Conservation (phyloP, 2,888 invertebrate genomes). For the Girardia tigrina region DNA sequence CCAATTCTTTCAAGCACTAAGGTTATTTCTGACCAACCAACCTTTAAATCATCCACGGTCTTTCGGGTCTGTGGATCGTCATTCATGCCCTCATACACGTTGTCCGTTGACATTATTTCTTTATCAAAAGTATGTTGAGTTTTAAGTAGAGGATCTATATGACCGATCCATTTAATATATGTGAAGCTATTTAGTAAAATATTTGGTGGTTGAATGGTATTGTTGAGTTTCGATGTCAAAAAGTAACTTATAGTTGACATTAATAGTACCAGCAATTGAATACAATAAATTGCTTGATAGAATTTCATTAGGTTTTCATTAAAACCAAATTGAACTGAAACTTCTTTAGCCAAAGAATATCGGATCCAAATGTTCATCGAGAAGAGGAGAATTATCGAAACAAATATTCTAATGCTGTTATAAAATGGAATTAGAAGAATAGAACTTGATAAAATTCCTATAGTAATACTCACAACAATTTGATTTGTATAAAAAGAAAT, state of each 20-base stretch:
- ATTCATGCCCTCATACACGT: neutral
- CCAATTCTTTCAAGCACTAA: neutral
- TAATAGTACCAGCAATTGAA: neutral
- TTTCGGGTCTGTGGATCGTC: neutral
- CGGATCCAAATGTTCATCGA: neutral
- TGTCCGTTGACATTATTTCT: neutral
- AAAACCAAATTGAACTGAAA: neutral
- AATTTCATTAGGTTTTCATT: neutral
- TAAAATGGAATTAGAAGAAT: neutral
- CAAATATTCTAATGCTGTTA: neutral
- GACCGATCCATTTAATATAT: neutral
- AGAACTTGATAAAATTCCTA: neutral
- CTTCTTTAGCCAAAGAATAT: neutral
- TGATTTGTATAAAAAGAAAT: neutral
- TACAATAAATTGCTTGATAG: neutral
- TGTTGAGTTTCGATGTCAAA: neutral
- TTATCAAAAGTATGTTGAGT: neutral
- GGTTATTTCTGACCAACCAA: neutral
- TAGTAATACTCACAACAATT: neutral
- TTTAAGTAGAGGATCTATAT: neutral
- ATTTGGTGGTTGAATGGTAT: neutral
- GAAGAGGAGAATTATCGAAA: neutral
- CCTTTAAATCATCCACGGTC: neutral
- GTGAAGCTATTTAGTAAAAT: neutral
- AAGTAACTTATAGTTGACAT: neutral